phyloP scores from a whole-genome alignment of 1,140 invertebrate genomes.

The Whitmania pigra region DNA sequence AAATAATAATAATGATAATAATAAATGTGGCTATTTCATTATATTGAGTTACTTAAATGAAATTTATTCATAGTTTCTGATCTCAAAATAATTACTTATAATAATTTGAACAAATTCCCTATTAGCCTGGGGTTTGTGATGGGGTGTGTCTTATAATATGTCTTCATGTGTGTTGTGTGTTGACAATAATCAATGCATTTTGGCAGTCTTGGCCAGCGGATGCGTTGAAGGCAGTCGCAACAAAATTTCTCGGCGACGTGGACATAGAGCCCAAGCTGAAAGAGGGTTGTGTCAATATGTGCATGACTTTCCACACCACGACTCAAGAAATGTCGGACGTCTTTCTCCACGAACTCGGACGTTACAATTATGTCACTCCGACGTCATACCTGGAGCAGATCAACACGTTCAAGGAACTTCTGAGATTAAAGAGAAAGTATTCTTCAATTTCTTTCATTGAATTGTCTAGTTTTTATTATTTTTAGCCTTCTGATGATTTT shows the following conservation, averaged over 20 bases:
- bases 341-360: slow-evolving; percentile 55
- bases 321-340: slow-evolving; percentile 51
- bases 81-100: too few species aligned
- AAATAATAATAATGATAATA: too few species aligned
- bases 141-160: too few species aligned
- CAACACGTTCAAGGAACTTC: slow-evolving; percentile 39
- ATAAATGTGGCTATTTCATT: too few species aligned
- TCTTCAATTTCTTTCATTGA: too few species aligned
- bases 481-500: background rate
- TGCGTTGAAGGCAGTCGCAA: slow-evolving; percentile 65
- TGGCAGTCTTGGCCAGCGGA: slow-evolving; percentile 45
- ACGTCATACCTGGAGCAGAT: slow-evolving; percentile 44
- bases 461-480: too few species aligned
- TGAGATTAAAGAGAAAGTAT: slow-evolving; percentile 35
- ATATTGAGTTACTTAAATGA: too few species aligned
- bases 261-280: slow-evolving; percentile 57
- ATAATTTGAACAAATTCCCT: too few species aligned
- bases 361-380: slow-evolving; percentile 44
- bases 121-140: too few species aligned
- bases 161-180: too few species aligned
- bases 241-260: slow-evolving; percentile 62
- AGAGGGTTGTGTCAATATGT: slow-evolving; percentile 48
- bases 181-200: too few species aligned
- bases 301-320: slow-evolving; percentile 70
- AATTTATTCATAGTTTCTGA: too few species aligned